Conservation (phyloP, 2,113 vertebrate species). For the Ranitomeya variabilis region DNA sequence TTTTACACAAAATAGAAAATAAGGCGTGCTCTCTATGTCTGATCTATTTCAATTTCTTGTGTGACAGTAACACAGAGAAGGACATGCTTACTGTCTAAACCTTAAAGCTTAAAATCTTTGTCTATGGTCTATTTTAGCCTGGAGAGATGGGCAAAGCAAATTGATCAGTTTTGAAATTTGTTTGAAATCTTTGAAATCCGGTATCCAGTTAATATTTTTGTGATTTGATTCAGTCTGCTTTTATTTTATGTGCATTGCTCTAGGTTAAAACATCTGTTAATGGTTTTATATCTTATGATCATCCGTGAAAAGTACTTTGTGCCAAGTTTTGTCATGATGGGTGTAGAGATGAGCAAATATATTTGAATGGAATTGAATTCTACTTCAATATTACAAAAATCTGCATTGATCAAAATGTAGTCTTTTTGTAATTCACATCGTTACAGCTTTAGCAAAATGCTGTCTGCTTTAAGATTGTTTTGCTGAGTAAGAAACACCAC, state of each 20-base stretch:
- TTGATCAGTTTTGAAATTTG: background rate
- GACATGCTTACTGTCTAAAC: background rate
- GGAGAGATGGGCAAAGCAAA: slow-evolving; percentile 10
- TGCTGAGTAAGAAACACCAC: too few species aligned
- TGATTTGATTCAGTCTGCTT: background rate
- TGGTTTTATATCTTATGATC: background rate
- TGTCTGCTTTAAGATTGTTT: too few species aligned
- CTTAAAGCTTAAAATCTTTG: slow-evolving; percentile 2
- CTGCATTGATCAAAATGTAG: too few species aligned
- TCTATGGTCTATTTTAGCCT: background rate
- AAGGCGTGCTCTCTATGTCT: background rate
- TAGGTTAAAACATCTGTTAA: background rate
- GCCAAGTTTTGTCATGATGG: background rate
- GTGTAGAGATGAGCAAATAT: background rate
- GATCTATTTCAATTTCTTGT: background rate
- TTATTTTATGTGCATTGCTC: background rate
- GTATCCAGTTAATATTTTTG: background rate
- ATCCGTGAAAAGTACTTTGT: background rate
- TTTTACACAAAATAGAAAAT: background rate
- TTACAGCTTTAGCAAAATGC: too few species aligned
- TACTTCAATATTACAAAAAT: too few species aligned
- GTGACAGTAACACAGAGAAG: background rate
- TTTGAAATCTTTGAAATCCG: slow-evolving; percentile 1
- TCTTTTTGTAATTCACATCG: too few species aligned
- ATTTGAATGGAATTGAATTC: too few species aligned